Evolutionary conservation across 2,888 invertebrate genomes (phyloP), one percentile per base, ranked within the genome.

Genomic region (Shargacucullia verbasci): DNA sequence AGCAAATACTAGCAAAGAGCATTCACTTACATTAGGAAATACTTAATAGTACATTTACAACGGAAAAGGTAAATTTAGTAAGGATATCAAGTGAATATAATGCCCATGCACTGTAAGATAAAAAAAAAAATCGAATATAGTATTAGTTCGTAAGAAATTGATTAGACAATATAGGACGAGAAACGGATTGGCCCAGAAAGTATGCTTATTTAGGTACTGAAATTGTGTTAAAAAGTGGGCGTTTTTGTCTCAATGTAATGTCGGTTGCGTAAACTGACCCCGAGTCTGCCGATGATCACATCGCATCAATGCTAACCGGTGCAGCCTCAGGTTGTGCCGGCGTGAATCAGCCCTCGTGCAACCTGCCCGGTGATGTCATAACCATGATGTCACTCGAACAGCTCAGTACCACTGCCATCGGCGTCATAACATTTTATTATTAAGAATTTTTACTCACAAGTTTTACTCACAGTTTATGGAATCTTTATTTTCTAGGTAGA

Each of bases 331-430:
- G 47, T 40, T 34, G 39, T 79, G 79, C 74, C 78, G 46, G 60
- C 63, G 67, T 71, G 79, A 79, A 72, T 74, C 71, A 78, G 61
- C 59, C 69, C 25, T 60, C 63, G 57, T 68, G 77, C 70, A 77
- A 60, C 66, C 69, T 56, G 65, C 61, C 20, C 57, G 73, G 58
- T 86, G 87, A 87, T 83, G 84, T 88, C 86, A 88, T 73, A 50
- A 46, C 43, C 55, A 47, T 80, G 81, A 82, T 80, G 81, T 82
- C 82, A 85, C 62, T 57, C 62, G 50, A 31, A 55, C 63, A 45
- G 45, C 57, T 67, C 69, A 27, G 64, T 59, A 68, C 52, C 20
- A 72, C 67, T 59, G 10, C 66, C 70, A 58, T 70, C 65, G 55
- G 59, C 66, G 61, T 53, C 61, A 49, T 67, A 66, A 68, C 64